A percentile compares a stretch with the other conserved stretches of the same genome.
These are phyloP conservation scores for Eledona agricola DNA, from an alignment of 2,888 invertebrate species.

Conservation along the genomic window DNA sequence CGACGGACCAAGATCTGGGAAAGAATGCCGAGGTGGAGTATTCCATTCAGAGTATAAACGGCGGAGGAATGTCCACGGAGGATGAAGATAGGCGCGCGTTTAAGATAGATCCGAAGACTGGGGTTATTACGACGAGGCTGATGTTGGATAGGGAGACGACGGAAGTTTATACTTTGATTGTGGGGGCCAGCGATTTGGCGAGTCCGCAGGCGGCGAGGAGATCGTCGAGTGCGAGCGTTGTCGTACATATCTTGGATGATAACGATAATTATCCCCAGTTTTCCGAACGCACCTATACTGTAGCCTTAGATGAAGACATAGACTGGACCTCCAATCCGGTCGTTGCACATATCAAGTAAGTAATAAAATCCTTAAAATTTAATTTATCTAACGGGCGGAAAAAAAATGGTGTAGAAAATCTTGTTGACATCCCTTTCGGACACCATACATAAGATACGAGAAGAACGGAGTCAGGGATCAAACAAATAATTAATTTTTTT, in stretches of 20 bases:
- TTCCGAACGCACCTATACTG: slow-evolving; percentile 87
- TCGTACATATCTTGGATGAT: slow-evolving; percentile 85
- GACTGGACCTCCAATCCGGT: slow-evolving; percentile 85
- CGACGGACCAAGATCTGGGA: slow-evolving; percentile 90
- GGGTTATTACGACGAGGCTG: slow-evolving; percentile 84
- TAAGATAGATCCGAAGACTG: slow-evolving; percentile 84
- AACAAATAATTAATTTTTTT: no score
- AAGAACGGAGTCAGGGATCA: no score
- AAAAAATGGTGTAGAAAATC: no score
- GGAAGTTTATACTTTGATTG: slow-evolving; percentile 83
- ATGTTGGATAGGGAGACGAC: slow-evolving; percentile 88
- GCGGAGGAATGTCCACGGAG: slow-evolving; percentile 67
- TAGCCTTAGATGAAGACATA: slow-evolving; percentile 88
- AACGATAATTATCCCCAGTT: slow-evolving; percentile 96
- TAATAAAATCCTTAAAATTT: slow-evolving; percentile 14
- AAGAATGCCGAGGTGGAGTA: slow-evolving; percentile 87
- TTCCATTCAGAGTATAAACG: slow-evolving; percentile 76
- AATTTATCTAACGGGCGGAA: no score
- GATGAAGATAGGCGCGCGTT: slow-evolving; percentile 82
- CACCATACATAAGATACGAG: no score
- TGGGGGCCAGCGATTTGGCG: slow-evolving; percentile 88
- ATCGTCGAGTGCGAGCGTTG: slow-evolving; percentile 82
- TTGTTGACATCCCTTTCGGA: no score
- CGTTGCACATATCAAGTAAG: slow-evolving; percentile 76
- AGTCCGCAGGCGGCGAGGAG: slow-evolving; percentile 79